phyloP scores from a whole-genome alignment of 2,797 vertebrate species.

The Parotocinclus haroldoi region DNA sequence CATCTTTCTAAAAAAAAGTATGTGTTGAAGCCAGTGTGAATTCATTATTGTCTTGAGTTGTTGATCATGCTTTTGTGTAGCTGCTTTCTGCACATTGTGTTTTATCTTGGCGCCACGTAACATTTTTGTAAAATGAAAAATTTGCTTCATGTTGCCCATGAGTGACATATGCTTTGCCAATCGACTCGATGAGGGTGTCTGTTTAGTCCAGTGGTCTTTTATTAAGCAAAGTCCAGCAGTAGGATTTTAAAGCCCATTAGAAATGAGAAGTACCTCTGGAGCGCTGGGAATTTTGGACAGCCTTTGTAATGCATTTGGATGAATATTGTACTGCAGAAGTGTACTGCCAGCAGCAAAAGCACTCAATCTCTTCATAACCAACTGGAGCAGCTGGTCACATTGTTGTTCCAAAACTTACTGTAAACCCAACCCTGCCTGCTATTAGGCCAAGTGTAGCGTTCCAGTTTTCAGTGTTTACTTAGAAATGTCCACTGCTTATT shows the following conservation, averaged over 20 bases:
- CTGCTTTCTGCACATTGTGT: slow-evolving; percentile 19
- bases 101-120: slow-evolving; percentile 36
- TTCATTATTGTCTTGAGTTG: neutral
- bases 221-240: slow-evolving; percentile 35
- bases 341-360: slow-evolving; percentile 27
- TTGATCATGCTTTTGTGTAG: slow-evolving; percentile 6
- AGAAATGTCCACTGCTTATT: slow-evolving; percentile 3
- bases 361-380: slow-evolving; percentile 36
- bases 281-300: slow-evolving; percentile 33
- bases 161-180: slow-evolving; percentile 43
- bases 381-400: slow-evolving; percentile 57
- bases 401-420: slow-evolving; percentile 56
- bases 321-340: slow-evolving; percentile 13
- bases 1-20: too few relatives aligned
- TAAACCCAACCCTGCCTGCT: slow-evolving; percentile 33
- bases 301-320: slow-evolving; percentile 11
- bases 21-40: too few relatives aligned
- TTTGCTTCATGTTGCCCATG: slow-evolving; percentile 38
- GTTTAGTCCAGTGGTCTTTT: neutral
- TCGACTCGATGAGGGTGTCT: slow-evolving; percentile 35
- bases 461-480: neutral
- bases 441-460: neutral
- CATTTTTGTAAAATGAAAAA: slow-evolving; percentile 38
- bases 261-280: slow-evolving; percentile 33
- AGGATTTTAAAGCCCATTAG: slow-evolving; percentile 33